Base-by-base conservation (phyloP, 2,888 invertebrate genomes). In the Ceratothoa steindachneri region DNA sequence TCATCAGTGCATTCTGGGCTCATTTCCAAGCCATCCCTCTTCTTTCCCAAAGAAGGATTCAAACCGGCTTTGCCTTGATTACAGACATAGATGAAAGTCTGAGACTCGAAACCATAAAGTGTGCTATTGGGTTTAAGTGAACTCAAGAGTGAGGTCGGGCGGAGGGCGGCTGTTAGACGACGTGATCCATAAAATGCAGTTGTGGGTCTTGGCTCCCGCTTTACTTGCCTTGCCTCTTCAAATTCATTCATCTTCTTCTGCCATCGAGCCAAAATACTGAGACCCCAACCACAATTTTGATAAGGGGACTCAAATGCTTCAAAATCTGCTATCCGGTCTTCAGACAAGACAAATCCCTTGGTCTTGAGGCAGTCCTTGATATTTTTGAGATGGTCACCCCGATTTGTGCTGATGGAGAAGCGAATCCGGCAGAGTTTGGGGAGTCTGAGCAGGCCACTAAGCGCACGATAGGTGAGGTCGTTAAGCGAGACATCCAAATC, bases 401-500 rank as follows among this genome's bases (percentile, higher is more conserved):
- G 5, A 41, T 15, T 9, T 9, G 7, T 55, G 7, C 5, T 5
- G 7, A 70, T 15, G 19, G 72, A 72, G 15, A 69, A 41, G 29
- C 67, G 28, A 19, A 76, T n/a, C n/a, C 24, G 31, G 28, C 27
- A 65, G 15, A 76, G 29, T 4, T 53, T 28, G 1, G 76, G 70
- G 12, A 73, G 27, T 5, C 22, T 28, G 7, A 70, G 27, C 12
- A 75, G 15, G 22, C 66, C 51, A 2, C 60, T 69, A 3, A 75
- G 29, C 9, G 66, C 52, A 24, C 55, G 69, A 2, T 70, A 7
- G 28, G 28, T 41, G 7, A 75, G 53, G 5, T 9, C 28, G 28
- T 75, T 75, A 15, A 64, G 41, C 30, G 72, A 75, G 27, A 77
- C 55, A 55, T 77, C 73, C 19, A 72, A 52, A 12, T 22, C 12